Evolutionary conservation across 2,888 invertebrate genomes (phyloP).

Genomic region (Harpalus rubripes): DNA sequence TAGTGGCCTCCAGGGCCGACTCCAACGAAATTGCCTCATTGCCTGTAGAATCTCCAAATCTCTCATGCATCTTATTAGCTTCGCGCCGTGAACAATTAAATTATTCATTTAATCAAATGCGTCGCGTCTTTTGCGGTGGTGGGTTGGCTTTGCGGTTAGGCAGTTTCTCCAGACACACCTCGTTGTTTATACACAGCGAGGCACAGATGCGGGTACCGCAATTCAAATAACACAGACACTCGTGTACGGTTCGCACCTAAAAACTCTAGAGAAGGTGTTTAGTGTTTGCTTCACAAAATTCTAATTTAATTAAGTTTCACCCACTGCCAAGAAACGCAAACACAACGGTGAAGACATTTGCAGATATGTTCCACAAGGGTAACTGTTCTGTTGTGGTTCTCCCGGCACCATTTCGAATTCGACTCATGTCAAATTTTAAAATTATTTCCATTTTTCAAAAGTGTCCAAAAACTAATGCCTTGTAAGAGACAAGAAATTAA

Average conservation of each 20-base stretch:
- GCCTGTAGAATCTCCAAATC: slow-evolving; percentile 42
- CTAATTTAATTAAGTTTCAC: slow-evolving; percentile 43
- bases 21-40: slow-evolving; percentile 37
- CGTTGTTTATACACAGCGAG: slow-evolving; percentile 36
- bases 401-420: no score
- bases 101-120: slow-evolving; percentile 71
- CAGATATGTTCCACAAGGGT: background rate
- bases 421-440: no score
- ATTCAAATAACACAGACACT: slow-evolving; percentile 17
- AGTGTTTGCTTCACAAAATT: slow-evolving; percentile 45
- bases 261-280: slow-evolving; percentile 39
- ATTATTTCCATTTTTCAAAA: no score
- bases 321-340: slow-evolving; percentile 12
- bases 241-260: slow-evolving; percentile 39
- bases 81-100: slow-evolving; percentile 68
- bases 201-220: slow-evolving; percentile 38
- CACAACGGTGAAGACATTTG: background rate
- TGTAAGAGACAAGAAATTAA: no score
- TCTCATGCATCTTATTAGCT: slow-evolving; percentile 58
- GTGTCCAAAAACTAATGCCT: no score
- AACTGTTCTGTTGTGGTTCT: background rate
- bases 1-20: slow-evolving; percentile 35
- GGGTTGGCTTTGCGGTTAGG: slow-evolving; percentile 54
- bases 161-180: slow-evolving; percentile 55
- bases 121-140: slow-evolving; percentile 63